These are phyloP conservation scores for Ischnus inquisitorius DNA, from an alignment of 2,888 invertebrate species.

Conservation along the genomic window DNA sequence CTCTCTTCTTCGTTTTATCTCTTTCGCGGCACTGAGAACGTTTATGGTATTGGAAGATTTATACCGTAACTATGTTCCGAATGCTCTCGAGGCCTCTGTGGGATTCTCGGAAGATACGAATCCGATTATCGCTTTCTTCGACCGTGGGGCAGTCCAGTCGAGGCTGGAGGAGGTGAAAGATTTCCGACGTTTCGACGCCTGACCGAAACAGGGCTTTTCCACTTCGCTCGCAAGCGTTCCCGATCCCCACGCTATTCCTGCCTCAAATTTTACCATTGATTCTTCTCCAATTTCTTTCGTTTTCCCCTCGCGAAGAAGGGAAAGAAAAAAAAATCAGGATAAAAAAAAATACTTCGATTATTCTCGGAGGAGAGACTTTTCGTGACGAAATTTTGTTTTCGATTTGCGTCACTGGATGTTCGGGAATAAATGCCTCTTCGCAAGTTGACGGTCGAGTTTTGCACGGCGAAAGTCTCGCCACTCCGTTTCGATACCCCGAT, in stretches of 20 bases:
- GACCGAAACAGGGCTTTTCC: constrained; percentile 25
- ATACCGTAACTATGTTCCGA: constrained; percentile 2
- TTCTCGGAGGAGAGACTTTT: constrained; percentile 23
- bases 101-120: constrained; percentile 54
- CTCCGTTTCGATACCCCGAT: constrained; percentile 20
- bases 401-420: constrained; percentile 64
- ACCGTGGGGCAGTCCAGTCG: neutral
- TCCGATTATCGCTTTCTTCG: constrained; percentile 32
- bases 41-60: constrained; percentile 2
- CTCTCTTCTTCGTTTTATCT: neutral
- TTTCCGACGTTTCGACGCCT: neutral
- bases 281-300: neutral
- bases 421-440: constrained; percentile 11
- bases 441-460: constrained; percentile 12
- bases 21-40: neutral
- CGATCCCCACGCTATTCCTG: neutral
- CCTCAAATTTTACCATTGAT: neutral
- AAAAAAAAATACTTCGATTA: constrained; percentile 1
- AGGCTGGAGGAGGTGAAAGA: neutral
- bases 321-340: neutral
- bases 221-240: neutral
- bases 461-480: constrained; percentile 54
- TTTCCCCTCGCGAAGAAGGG: neutral
- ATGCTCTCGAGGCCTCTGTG: constrained; percentile 11
- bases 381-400: constrained; percentile 64